Percentiles rank a stretch among this genome's conserved stretches.
Evolutionary conservation across 2,888 invertebrate genomes (phyloP).

Genomic region (Aleiodes testaceus): DNA sequence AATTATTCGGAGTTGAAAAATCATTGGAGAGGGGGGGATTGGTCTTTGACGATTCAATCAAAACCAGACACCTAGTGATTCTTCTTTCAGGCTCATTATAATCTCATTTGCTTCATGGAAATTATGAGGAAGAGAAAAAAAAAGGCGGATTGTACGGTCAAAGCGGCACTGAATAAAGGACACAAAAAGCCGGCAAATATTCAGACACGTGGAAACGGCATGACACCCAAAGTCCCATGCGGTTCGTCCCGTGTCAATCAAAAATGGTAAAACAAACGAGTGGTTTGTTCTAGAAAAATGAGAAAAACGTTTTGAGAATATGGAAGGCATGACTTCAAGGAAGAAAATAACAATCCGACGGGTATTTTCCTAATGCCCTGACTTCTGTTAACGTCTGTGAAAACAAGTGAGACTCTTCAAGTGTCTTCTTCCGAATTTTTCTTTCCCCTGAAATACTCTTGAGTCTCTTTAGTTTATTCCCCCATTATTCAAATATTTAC

Average conservation of each 20-base stretch:
- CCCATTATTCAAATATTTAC: conserved; percentile 5
- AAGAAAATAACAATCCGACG: conserved; percentile 34
- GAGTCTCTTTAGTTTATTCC: too few relatives aligned
- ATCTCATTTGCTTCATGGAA: conserved; percentile 18
- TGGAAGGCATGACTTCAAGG: conserved; percentile 49
- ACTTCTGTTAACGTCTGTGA: conserved; percentile 37
- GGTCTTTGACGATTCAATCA: too few relatives aligned
- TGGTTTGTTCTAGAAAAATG: conserved; percentile 44
- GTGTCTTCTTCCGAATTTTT: conserved; percentile 15
- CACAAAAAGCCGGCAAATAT: conserved; percentile 3
- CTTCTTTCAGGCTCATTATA: conserved; percentile 30
- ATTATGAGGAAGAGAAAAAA: not conserved
- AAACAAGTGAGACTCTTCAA: conserved; percentile 27
- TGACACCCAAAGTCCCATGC: conserved; percentile 34
- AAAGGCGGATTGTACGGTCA: not conserved
- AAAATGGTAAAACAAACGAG: conserved; percentile 54
- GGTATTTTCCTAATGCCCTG: conserved; percentile 37
- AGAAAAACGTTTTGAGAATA: conserved; percentile 37
- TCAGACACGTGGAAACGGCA: conserved; percentile 34
- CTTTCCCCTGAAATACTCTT: not conserved
- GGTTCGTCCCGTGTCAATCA: conserved; percentile 44
- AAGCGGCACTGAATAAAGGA: not conserved
- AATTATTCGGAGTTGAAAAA: conserved; percentile 46
- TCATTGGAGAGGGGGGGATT: not conserved
- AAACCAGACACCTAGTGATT: too few relatives aligned